phyloP scores from a whole-genome alignment of 2,797 vertebrate species.

The Bucorvus abyssinicus region DNA sequence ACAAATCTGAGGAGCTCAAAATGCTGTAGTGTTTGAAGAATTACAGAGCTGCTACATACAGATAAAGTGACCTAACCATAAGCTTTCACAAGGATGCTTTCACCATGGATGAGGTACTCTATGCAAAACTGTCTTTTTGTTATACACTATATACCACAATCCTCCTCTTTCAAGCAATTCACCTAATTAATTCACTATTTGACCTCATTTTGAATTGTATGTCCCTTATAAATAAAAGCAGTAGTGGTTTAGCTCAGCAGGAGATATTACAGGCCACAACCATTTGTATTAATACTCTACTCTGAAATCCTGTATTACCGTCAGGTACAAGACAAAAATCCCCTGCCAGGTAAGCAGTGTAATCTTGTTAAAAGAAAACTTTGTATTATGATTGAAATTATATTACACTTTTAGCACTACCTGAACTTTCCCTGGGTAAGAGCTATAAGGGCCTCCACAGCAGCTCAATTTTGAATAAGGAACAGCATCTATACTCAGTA shows the following conservation, averaged over 20 bases:
- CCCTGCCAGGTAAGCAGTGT: background rate
- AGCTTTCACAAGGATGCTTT: background rate
- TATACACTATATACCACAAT: background rate
- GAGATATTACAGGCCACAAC: background rate
- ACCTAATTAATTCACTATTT: background rate
- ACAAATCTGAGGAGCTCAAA: constrained; percentile 29
- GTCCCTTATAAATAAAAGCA: background rate
- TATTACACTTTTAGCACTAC: background rate
- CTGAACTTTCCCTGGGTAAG: background rate
- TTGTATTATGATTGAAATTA: background rate
- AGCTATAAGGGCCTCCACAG: background rate
- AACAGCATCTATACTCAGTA: background rate
- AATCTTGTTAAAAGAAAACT: background rate
- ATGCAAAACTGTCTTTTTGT: background rate
- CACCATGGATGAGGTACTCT: background rate
- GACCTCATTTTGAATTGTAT: background rate
- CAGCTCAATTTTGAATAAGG: background rate
- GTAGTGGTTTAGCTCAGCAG: background rate
- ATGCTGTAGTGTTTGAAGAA: background rate
- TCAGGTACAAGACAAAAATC: background rate
- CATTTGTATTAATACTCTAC: background rate
- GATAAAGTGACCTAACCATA: background rate
- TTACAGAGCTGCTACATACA: background rate
- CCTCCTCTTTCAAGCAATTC: background rate
- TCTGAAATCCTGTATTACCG: background rate